A percentile compares a stretch with the other conserved stretches of the same genome.
Evolutionary conservation across 2,888 invertebrate genomes (phyloP).

Genomic region (Acanthosepion esculentum): DNA sequence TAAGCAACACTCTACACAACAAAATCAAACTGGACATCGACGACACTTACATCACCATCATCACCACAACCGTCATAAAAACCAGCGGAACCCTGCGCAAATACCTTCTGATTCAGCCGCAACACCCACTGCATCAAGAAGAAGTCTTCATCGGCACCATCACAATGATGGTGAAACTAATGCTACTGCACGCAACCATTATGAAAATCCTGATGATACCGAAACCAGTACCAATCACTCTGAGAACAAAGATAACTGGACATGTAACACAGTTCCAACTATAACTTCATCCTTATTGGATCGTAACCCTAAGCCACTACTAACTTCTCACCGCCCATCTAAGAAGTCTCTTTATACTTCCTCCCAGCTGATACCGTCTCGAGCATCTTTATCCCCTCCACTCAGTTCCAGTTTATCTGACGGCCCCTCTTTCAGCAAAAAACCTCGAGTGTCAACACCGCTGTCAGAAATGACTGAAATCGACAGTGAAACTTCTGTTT

Average conservation of each 20-base stretch:
- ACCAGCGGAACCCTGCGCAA: not conserved
- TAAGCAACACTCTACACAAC: not conserved
- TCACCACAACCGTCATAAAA: not conserved
- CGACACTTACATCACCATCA: not conserved
- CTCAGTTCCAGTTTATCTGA: slow-evolving; percentile 49
- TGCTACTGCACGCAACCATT: not conserved
- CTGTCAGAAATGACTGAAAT: slow-evolving; percentile 53
- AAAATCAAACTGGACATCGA: slow-evolving; percentile 65
- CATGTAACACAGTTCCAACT: not conserved
- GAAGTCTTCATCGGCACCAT: not conserved
- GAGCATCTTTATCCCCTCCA: slow-evolving; percentile 41
- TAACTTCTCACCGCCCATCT: not conserved
- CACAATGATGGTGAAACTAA: not conserved
- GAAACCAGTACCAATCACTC: not conserved
- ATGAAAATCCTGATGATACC: not conserved
- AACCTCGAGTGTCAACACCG: slow-evolving; percentile 53
- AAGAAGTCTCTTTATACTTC: not conserved
- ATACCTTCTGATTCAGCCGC: not conserved
- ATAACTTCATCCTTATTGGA: not conserved
- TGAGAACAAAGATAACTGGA: not conserved
- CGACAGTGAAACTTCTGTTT: not conserved
- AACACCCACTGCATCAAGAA: not conserved
- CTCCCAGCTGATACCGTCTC: not conserved
- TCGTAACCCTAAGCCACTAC: not conserved
- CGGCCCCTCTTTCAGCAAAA: slow-evolving; percentile 56